phyloP scores from a whole-genome alignment of 1,140 invertebrate genomes.

The Ganaspis sp. region DNA sequence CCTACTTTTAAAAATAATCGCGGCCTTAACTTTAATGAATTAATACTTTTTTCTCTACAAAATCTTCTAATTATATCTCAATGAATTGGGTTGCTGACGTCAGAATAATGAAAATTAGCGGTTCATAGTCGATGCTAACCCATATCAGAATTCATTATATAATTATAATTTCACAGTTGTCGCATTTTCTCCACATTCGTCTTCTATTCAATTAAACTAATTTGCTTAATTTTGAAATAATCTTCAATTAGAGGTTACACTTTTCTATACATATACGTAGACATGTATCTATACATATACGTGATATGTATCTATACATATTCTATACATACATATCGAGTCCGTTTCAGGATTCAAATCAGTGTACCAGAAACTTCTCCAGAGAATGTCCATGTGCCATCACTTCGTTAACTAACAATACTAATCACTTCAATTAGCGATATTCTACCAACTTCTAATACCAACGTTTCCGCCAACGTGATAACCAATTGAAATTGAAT shows the following conservation, averaged over 20 bases:
- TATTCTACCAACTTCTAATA: neutral
- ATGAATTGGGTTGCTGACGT: neutral
- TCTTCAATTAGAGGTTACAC: too few species aligned
- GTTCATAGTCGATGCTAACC: neutral
- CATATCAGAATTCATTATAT: neutral
- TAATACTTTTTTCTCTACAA: neutral
- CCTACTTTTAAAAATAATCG: neutral
- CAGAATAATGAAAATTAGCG: conserved; percentile 14
- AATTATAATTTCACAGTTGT: neutral
- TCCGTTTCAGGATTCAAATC: neutral
- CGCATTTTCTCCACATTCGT: neutral
- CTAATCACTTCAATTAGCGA: neutral
- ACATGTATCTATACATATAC: too few species aligned
- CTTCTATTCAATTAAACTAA: too few species aligned
- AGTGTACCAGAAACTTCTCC: neutral
- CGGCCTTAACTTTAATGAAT: neutral
- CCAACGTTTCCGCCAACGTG: neutral
- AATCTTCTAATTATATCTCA: neutral
- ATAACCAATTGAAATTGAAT: too few species aligned
- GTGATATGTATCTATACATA: too few species aligned
- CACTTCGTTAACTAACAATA: neutral
- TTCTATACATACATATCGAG: too few species aligned
- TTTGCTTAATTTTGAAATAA: too few species aligned
- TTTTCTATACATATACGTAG: too few species aligned
- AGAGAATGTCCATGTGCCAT: neutral